A percentile compares a stretch with the other conserved stretches of the same genome.
phyloP scores from a whole-genome alignment of 2,888 invertebrate species.

The Autographa gamma region DNA sequence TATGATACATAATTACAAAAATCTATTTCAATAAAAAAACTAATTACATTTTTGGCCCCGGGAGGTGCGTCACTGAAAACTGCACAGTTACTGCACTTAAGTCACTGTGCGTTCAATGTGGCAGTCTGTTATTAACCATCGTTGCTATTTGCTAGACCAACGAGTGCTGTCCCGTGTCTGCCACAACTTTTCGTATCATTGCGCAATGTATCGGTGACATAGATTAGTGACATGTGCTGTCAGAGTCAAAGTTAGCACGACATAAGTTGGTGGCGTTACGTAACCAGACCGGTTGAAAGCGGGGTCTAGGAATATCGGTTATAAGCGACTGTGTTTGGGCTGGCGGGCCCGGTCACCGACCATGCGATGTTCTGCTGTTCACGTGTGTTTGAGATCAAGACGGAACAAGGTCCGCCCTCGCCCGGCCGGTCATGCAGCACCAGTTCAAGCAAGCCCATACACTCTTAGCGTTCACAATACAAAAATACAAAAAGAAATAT shows the following conservation, averaged over 20 bases:
- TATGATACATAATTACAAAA: constrained; percentile 7
- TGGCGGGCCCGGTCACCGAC: constrained; percentile 22
- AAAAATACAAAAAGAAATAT: constrained; percentile 54
- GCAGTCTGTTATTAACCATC: constrained; percentile 23
- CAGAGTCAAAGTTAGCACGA: constrained; percentile 8
- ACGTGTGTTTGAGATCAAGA: constrained; percentile 58
- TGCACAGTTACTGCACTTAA: constrained; percentile 24
- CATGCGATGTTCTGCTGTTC: constrained; percentile 39
- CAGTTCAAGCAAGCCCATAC: constrained; percentile 34
- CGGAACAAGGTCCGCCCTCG: constrained; percentile 22
- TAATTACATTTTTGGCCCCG: constrained; percentile 75
- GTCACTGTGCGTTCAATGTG: constrained; percentile 17
- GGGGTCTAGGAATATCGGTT: constrained; percentile 3
- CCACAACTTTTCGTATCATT: constrained; percentile 21
- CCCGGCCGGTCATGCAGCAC: not conserved
- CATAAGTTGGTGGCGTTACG: constrained; percentile 35
- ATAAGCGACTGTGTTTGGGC: constrained; percentile 35
- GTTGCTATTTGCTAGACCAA: too few relatives aligned
- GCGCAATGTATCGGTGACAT: constrained; percentile 10
- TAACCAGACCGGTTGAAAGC: constrained; percentile 6
- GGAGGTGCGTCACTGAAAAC: constrained; percentile 58
- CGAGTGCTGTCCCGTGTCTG: constrained; percentile 10
- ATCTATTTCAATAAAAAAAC: constrained; percentile 20
- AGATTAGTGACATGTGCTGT: constrained; percentile 3
- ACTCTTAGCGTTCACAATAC: constrained; percentile 52